phyloP scores from a whole-genome alignment of 2,797 vertebrate genomes.

The Galago senegalensis region DNA sequence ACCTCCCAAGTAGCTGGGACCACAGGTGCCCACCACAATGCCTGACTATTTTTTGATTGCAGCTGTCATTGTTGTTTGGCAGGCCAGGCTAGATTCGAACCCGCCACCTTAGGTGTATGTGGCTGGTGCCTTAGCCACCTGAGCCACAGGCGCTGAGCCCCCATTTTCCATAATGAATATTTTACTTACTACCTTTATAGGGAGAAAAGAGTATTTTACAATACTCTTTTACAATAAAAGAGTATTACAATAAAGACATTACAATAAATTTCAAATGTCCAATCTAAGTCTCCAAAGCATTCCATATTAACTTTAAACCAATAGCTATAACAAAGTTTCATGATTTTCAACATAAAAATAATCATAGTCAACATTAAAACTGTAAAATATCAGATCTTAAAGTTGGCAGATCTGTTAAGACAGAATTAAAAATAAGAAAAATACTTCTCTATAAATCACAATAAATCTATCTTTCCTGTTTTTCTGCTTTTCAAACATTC shows the following conservation, averaged over 20 bases:
- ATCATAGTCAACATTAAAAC: constrained; percentile 25
- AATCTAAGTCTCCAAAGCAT: constrained; percentile 27
- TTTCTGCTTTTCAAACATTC: constrained; percentile 62
- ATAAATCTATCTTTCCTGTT: constrained; percentile 44
- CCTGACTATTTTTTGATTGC: too few relatives aligned
- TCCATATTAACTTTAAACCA: constrained; percentile 42
- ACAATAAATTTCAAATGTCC: constrained; percentile 2
- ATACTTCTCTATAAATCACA: constrained; percentile 2
- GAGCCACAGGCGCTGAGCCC: too few relatives aligned
- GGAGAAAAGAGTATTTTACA: constrained; percentile 28
- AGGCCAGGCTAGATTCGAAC: too few relatives aligned
- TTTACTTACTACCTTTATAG: background rate
- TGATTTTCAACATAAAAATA: constrained; percentile 22
- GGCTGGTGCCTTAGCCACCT: too few relatives aligned
- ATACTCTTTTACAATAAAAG: too few relatives aligned
- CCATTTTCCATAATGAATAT: background rate
- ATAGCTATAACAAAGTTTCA: background rate
- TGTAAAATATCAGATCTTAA: constrained; percentile 18
- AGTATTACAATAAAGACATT: too few relatives aligned
- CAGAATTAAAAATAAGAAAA: constrained; percentile 31
- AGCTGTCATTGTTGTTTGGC: too few relatives aligned
- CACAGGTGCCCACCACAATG: too few relatives aligned
- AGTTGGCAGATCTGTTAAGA: constrained; percentile 19
- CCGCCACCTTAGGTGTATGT: too few relatives aligned
- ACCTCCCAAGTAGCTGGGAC: too few relatives aligned